phyloP scores from a whole-genome alignment of 2,888 invertebrate species.

The Mactromeris polynyma region DNA sequence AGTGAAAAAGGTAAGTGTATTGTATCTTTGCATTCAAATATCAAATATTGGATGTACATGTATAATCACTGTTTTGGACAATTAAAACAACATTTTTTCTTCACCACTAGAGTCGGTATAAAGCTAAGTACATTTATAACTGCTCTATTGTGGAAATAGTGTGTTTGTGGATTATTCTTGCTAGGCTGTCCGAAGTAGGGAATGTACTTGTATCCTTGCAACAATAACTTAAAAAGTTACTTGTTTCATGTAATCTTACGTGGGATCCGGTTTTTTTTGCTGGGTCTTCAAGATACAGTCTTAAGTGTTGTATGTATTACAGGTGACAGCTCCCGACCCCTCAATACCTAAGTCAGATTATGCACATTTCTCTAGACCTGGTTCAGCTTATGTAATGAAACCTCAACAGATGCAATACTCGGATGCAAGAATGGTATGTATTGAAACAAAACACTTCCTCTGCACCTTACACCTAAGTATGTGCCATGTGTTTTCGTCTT shows the following conservation, averaged over 20 bases:
- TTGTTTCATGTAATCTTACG: background rate
- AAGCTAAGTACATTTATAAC: too few species aligned
- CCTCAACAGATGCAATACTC: constrained; percentile 71
- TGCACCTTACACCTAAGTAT: background rate
- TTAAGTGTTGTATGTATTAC: background rate
- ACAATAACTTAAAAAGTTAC: background rate
- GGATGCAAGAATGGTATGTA: constrained; percentile 71
- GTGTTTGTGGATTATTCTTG: too few species aligned
- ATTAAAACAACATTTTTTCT: too few species aligned
- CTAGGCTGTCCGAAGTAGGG: too few species aligned
- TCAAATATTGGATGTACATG: too few species aligned
- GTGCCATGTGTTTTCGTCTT: background rate
- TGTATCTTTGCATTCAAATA: background rate
- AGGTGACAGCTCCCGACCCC: constrained; percentile 77
- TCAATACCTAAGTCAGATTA: constrained; percentile 73
- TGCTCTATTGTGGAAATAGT: too few species aligned
- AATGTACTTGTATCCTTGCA: background rate
- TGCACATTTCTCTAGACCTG: constrained; percentile 80
- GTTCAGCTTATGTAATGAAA: constrained; percentile 80
- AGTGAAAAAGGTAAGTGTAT: constrained; percentile 80
- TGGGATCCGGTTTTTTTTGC: background rate
- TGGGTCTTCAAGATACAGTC: background rate
- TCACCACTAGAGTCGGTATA: too few species aligned
- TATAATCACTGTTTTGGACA: too few species aligned
- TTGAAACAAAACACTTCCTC: background rate